Conservation (phyloP, 2,797 vertebrate species). For the Sus cebifrons region DNA sequence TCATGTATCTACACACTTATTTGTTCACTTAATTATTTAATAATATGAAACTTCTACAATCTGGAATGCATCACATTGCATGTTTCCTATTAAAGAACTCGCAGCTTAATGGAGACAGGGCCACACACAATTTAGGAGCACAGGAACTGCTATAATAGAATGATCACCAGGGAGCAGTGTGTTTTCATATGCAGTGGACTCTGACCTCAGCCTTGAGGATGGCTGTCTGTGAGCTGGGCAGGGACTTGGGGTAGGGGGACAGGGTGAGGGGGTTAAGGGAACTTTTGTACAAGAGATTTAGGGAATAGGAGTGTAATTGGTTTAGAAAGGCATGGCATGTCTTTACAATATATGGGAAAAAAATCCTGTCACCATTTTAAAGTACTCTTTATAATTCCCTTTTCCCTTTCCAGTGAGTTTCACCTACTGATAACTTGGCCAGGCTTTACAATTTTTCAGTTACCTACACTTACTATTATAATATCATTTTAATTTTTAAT, state of each 20-base stretch:
- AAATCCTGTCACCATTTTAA: not conserved
- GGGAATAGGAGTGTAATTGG: not conserved
- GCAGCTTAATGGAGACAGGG: not conserved
- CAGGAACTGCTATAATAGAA: not conserved
- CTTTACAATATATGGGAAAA: not conserved
- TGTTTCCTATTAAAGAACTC: not conserved
- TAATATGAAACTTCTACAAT: not conserved
- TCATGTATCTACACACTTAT: not conserved
- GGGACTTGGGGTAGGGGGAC: too few species aligned
- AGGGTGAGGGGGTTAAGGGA: not conserved
- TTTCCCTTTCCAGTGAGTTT: not conserved
- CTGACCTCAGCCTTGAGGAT: too few species aligned
- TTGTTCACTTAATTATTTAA: not conserved
- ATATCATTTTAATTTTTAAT: not conserved
- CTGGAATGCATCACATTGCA: not conserved
- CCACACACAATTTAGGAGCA: fast-evolving
- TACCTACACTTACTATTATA: not conserved
- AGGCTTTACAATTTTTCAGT: not conserved
- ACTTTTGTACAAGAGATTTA: not conserved
- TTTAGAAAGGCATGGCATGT: not conserved
- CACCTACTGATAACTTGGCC: not conserved
- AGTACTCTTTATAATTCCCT: not conserved
- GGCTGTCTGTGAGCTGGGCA: fast-evolving
- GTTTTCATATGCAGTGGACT: fast-evolving
- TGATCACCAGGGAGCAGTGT: too few species aligned